A percentile compares a stretch with the other conserved stretches of the same genome.
Conservation (phyloP, 2,888 invertebrate species). For the Tubulanus polymorphus region DNA sequence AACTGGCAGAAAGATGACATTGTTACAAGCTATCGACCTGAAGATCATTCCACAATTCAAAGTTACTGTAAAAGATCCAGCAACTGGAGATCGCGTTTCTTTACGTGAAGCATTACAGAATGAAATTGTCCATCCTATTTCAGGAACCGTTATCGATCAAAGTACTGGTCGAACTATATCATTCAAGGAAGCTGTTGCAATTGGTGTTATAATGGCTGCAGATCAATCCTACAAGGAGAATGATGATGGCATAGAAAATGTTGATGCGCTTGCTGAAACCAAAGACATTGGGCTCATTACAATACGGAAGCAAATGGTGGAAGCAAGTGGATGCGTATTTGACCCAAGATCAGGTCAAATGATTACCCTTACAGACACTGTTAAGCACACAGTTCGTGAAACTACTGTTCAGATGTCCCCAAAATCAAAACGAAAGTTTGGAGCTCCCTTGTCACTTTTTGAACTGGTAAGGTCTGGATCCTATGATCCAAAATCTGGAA, state of each 20-base stretch:
- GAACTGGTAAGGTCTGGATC: neutral
- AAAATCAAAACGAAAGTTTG: neutral
- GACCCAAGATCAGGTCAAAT: constrained; percentile 30
- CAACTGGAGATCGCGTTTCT: constrained; percentile 33
- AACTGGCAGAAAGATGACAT: constrained; percentile 69
- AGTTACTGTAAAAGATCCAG: constrained; percentile 39
- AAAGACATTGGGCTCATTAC: neutral
- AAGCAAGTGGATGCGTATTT: constrained; percentile 24
- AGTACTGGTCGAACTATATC: constrained; percentile 12
- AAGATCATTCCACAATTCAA: constrained; percentile 54
- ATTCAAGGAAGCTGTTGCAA: constrained; percentile 58
- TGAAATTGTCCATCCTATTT: constrained; percentile 74
- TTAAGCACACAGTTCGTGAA: constrained; percentile 55
- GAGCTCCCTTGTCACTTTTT: neutral
- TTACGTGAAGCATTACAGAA: constrained; percentile 57
- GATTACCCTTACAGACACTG: constrained; percentile 76
- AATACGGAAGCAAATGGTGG: neutral
- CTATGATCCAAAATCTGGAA: constrained; percentile 17
- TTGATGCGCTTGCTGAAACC: neutral
- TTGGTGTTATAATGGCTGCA: constrained; percentile 86
- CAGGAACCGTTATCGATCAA: constrained; percentile 54
- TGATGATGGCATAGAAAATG: neutral
- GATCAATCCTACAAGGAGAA: constrained; percentile 33
- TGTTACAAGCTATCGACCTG: constrained; percentile 78
- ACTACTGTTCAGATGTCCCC: neutral